phyloP scores from a whole-genome alignment of 2,797 vertebrate genomes.

The Anas bahamensis region DNA sequence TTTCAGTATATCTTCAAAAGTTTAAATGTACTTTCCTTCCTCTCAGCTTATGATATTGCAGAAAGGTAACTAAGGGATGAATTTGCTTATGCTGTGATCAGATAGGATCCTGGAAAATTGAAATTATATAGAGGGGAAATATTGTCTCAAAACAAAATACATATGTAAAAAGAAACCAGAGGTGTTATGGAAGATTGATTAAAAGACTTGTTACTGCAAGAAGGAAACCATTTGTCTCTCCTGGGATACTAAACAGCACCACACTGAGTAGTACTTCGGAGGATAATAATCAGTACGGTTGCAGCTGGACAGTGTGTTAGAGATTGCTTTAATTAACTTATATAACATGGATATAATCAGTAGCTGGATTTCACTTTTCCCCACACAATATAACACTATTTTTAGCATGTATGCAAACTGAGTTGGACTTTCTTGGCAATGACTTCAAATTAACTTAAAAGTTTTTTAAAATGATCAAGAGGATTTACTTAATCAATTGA shows the following conservation, averaged over 20 bases:
- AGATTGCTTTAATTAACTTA: not conserved
- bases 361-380: not conserved
- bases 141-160: not conserved
- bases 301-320: not conserved
- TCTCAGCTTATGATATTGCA: not conserved
- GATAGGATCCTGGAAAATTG: not conserved
- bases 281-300: fast-evolving
- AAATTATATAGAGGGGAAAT: not conserved
- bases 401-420: not conserved
- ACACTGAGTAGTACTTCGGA: not conserved
- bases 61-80: not conserved
- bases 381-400: not conserved
- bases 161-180: not conserved
- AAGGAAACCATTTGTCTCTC: not conserved
- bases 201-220: not conserved
- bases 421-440: not conserved
- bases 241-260: not conserved
- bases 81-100: not conserved
- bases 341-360: not conserved
- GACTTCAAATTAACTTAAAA: not conserved
- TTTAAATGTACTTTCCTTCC: not conserved
- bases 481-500: not conserved
- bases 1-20: not conserved
- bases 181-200: not conserved
- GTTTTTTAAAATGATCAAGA: not conserved